These are phyloP conservation scores for Sebastes schlegelii DNA, from an alignment of 2,113 vertebrate species.

Conservation along the genomic window DNA sequence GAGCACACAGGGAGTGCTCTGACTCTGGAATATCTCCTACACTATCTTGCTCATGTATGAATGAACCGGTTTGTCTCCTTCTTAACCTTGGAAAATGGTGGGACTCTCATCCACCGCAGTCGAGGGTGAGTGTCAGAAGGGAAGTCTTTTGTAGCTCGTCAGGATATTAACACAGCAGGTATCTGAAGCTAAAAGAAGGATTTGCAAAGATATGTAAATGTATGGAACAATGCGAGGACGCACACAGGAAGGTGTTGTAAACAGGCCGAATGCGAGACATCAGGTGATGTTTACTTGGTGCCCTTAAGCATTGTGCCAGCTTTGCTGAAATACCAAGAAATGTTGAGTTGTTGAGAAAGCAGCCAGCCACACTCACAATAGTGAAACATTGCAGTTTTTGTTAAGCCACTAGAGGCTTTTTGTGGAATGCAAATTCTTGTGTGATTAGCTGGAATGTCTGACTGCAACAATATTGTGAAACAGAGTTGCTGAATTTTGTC, in stretches of 20 bases:
- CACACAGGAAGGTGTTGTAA: background rate
- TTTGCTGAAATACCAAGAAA: conserved; percentile 26
- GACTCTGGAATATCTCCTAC: conserved; percentile 50
- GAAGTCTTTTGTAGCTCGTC: background rate
- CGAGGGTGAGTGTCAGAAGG: conserved; percentile 67
- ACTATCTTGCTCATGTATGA: conserved; percentile 48
- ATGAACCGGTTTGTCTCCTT: conserved; percentile 34
- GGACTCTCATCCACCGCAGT: conserved; percentile 74
- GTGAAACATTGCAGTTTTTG: conserved; percentile 26
- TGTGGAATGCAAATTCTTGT: conserved; percentile 41
- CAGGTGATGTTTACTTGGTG: conserved; percentile 32
- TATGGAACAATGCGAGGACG: background rate
- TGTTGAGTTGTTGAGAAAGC: conserved; percentile 46
- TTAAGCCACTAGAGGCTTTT: conserved; percentile 23
- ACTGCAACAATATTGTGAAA: conserved; percentile 56
- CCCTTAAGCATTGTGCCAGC: background rate
- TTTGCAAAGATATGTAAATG: conserved; percentile 11
- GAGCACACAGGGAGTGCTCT: conserved; percentile 37
- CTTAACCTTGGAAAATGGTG: conserved; percentile 67
- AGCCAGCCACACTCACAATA: conserved; percentile 10
- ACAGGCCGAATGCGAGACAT: background rate
- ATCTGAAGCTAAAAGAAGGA: background rate
- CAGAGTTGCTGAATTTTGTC: conserved; percentile 28
- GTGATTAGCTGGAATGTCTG: conserved; percentile 44
- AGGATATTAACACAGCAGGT: background rate